phyloP scores from a whole-genome alignment of 2,888 invertebrate genomes.

The Dynastes grantii region DNA sequence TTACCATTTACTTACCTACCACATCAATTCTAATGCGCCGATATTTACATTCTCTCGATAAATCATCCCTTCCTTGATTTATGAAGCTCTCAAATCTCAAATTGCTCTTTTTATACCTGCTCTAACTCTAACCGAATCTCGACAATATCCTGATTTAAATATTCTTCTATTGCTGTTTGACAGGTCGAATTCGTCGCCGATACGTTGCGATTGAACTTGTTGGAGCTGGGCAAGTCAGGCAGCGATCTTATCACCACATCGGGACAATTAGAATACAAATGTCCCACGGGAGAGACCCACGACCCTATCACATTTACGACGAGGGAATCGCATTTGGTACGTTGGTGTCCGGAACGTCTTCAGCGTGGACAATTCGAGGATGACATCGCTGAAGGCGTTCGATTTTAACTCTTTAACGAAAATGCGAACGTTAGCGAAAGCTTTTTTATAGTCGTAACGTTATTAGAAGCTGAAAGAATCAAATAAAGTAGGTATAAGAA shows the following conservation, averaged over 20 bases:
- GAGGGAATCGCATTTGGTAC: constrained; percentile 91
- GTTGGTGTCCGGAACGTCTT: constrained; percentile 64
- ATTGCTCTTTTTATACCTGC: background rate
- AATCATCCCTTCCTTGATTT: too few relatives aligned
- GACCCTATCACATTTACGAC: constrained; percentile 95
- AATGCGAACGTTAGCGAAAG: too few relatives aligned
- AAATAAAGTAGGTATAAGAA: too few relatives aligned
- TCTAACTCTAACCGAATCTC: background rate
- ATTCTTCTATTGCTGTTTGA: constrained; percentile 20
- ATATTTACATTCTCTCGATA: too few relatives aligned
- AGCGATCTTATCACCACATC: constrained; percentile 85
- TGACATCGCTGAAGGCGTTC: too few relatives aligned
- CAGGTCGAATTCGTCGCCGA: constrained; percentile 96
- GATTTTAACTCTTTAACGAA: too few relatives aligned
- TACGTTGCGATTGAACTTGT: constrained; percentile 88
- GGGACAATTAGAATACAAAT: constrained; percentile 90
- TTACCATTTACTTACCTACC: too few relatives aligned
- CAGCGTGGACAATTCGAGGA: too few relatives aligned
- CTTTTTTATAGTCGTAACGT: too few relatives aligned
- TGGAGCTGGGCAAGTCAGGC: constrained; percentile 89
- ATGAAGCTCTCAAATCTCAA: too few relatives aligned
- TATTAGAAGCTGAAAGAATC: too few relatives aligned
- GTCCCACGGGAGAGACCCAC: constrained; percentile 87
- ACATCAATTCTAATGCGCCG: too few relatives aligned
- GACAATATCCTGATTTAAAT: constrained; percentile 10